A percentile compares a stretch with the other conserved stretches of the same genome.
phyloP scores from a whole-genome alignment of 2,797 vertebrate species.

The Lacerta agilis region DNA sequence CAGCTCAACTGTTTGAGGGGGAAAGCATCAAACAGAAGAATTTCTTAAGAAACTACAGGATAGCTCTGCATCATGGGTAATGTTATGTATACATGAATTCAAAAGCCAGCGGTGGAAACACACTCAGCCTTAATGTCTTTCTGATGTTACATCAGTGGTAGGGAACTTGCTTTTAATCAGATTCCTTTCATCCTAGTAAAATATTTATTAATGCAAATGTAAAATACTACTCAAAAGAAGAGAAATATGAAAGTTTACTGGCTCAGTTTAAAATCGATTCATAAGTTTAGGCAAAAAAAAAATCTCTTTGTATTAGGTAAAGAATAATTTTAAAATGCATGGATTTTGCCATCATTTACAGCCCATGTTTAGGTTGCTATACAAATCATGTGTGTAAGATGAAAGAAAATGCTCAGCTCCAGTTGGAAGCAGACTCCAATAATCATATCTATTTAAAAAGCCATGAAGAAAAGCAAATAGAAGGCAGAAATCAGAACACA shows the following conservation, averaged over 20 bases:
- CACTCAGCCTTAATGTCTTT: slow-evolving; percentile 1
- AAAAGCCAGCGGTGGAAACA: not conserved
- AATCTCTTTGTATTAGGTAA: slow-evolving; percentile 54
- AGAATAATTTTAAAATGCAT: slow-evolving; percentile 74
- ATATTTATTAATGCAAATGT: slow-evolving; percentile 68
- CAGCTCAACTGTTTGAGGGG: too few species aligned
- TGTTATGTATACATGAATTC: not conserved
- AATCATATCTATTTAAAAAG: slow-evolving; percentile 69
- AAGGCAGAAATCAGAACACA: slow-evolving; percentile 61
- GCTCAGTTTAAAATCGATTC: slow-evolving; percentile 58
- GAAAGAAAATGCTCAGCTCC: slow-evolving; percentile 66
- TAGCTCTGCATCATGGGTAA: too few species aligned
- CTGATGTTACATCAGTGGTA: slow-evolving; percentile 34
- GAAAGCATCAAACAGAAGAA: too few species aligned
- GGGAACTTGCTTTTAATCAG: slow-evolving; percentile 63
- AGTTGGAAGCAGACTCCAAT: slow-evolving; percentile 67
- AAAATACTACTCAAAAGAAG: slow-evolving; percentile 64
- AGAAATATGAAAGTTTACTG: slow-evolving; percentile 44
- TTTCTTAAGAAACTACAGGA: too few species aligned
- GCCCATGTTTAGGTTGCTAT: slow-evolving; percentile 72
- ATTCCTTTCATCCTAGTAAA: slow-evolving; percentile 61
- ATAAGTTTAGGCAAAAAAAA: slow-evolving; percentile 58
- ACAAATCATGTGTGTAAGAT: slow-evolving; percentile 72
- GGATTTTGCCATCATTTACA: slow-evolving; percentile 69
- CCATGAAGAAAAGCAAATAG: slow-evolving; percentile 71